Evolutionary conservation across 2,888 invertebrate species (phyloP).

Genomic region (Andrena chrysosceles): DNA sequence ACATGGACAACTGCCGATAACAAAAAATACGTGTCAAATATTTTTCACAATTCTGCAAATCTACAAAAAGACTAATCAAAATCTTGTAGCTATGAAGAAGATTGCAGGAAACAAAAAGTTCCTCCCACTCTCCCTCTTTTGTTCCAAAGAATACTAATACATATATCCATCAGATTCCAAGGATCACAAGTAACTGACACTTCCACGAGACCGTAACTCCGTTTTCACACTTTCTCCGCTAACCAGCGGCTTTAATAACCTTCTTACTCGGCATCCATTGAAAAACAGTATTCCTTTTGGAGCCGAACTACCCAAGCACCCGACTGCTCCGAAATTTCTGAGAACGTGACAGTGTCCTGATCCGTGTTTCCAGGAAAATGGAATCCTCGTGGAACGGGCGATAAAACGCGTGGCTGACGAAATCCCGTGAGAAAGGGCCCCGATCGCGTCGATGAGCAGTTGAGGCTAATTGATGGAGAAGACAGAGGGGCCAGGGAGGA

Average conservation of each 20-base stretch:
- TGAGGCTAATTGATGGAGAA: slow-evolving; percentile 76
- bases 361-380: background rate
- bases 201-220: slow-evolving; percentile 18
- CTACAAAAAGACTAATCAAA: too few relatives aligned
- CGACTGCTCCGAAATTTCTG: background rate
- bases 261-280: background rate
- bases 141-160: too few relatives aligned
- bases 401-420: background rate
- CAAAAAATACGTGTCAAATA: too few relatives aligned
- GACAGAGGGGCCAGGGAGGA: slow-evolving; percentile 12
- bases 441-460: slow-evolving; percentile 45
- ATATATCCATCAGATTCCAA: background rate
- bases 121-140: too few relatives aligned
- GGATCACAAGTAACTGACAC: slow-evolving; percentile 16
- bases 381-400: background rate
- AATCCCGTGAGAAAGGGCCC: slow-evolving; percentile 41
- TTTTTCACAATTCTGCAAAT: too few relatives aligned
- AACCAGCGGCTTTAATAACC: background rate
- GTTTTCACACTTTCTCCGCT: slow-evolving; percentile 22
- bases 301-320: background rate
- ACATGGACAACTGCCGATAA: too few relatives aligned
- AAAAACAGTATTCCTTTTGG: background rate
- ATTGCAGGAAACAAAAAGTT: too few relatives aligned
- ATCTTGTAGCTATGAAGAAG: too few relatives aligned
- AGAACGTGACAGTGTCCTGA: background rate